These are phyloP conservation scores for Arvicanthis niloticus DNA, from an alignment of 2,113 vertebrate species.

Conservation along the genomic window DNA sequence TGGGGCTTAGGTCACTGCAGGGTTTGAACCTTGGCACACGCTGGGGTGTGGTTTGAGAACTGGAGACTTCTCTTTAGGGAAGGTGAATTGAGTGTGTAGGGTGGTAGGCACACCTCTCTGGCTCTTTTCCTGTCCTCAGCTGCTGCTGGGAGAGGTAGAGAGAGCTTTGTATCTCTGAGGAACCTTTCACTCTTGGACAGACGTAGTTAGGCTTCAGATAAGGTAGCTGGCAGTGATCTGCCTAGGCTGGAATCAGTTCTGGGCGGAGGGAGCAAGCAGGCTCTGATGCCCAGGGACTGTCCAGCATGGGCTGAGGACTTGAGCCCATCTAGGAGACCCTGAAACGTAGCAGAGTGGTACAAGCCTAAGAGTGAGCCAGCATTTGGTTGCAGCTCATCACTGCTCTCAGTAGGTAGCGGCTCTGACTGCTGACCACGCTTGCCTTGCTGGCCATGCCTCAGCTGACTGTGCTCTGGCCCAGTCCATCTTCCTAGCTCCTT, in stretches of 20 bases:
- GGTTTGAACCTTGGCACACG: not conserved
- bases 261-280: not conserved
- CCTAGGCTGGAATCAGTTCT: not conserved
- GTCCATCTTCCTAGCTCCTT: accelerated
- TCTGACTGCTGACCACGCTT: not conserved
- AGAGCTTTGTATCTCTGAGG: not conserved
- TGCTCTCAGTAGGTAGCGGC: not conserved
- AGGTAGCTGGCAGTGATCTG: not conserved
- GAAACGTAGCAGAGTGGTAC: not conserved
- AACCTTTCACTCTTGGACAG: not conserved
- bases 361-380: not conserved
- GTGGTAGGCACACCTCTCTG: not conserved
- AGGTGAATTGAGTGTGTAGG: not conserved
- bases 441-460: not conserved
- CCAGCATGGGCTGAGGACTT: no score
- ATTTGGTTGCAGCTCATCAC: not conserved
- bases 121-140: not conserved
- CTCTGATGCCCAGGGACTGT: not conserved
- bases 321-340: not conserved
- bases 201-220: not conserved
- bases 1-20: not conserved
- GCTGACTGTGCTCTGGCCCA: accelerated
- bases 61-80: no score
- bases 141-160: not conserved
- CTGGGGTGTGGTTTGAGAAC: not conserved